phyloP scores from a whole-genome alignment of 2,888 invertebrate genomes.

The Diloba caeruleocephala region DNA sequence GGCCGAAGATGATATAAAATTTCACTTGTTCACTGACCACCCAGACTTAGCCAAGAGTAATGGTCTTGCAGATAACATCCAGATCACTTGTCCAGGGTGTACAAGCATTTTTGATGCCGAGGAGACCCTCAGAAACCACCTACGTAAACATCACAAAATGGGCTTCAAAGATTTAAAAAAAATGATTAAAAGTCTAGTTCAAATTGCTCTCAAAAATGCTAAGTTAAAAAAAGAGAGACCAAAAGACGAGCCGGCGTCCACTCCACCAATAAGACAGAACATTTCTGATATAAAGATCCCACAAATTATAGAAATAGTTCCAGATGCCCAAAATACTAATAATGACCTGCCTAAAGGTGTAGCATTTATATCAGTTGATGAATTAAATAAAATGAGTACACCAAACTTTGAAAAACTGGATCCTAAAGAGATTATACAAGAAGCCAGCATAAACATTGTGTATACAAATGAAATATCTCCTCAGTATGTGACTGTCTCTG shows the following conservation, averaged over 20 bases:
- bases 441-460: conserved; percentile 85
- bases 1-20: conserved; percentile 86
- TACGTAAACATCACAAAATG: conserved; percentile 92
- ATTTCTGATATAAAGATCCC: conserved; percentile 79
- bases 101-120: conserved; percentile 90
- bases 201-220: conserved; percentile 81
- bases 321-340: conserved; percentile 71
- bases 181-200: conserved; percentile 88
- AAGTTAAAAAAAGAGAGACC: conserved; percentile 79
- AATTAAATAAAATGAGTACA: conserved; percentile 83
- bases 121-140: conserved; percentile 90
- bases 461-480: conserved; percentile 80
- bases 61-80: conserved; percentile 85
- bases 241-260: conserved; percentile 49
- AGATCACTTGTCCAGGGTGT: conserved; percentile 91
- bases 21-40: conserved; percentile 85
- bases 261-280: conserved; percentile 53
- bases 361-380: conserved; percentile 82
- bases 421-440: conserved; percentile 84
- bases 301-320: conserved; percentile 83
- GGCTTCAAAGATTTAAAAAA: conserved; percentile 89
- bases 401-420: conserved; percentile 85
- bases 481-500: conserved; percentile 76
- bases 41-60: conserved; percentile 85
- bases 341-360: conserved; percentile 80